Evolutionary conservation across 1,140 invertebrate genomes (phyloP), one percentile per base, ranked within the genome.

Genomic region (Wasmannia auropunctata): DNA sequence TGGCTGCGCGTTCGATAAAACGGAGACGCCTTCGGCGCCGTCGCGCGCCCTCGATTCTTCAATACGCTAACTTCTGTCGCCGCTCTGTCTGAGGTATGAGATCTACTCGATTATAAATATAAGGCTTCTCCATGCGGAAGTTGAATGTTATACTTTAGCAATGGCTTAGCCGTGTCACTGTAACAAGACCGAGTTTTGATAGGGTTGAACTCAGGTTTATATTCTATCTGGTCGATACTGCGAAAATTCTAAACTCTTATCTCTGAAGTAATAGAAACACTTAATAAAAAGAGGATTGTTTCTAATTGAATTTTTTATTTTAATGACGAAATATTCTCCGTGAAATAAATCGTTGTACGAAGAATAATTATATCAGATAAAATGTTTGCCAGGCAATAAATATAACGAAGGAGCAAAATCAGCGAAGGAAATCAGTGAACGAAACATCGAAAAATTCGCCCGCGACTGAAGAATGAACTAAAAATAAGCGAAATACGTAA

Each of bases 1-100:
- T 79, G 84, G 81, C 54, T 81, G 70, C 62, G 87, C 91, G 92
- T 90, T 93, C 91, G 90, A 93, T 93, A 93, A 92, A 89, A 88
- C 91, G 89, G 83, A 88, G 90, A 87, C 87, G 87, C 88, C 90
- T 91, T 90, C 90, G 89, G 89, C 91, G 91, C 88, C 92, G 91
- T 87, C 90, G 90, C 92, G 89, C 87, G 84, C 88, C 85, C 85
- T 86, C 81, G 37, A 65, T 54, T 84, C 84, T 85, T 79, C 85
- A 69, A 84, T 72, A 89, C 70, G 43, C 62, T 80, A 54, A 62
- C 62, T 83, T 84, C 62, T 87, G 72, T 90, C 88, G 85, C 37
- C 70, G 54, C 43, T 85, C 79, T 87, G 67, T 88, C 85, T 88
- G 43, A 86, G 70, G 37, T 83, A 86, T 77, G 87, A 89, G 84